Conservation (phyloP, 2,888 invertebrate species). For the Melolontha melolontha region DNA sequence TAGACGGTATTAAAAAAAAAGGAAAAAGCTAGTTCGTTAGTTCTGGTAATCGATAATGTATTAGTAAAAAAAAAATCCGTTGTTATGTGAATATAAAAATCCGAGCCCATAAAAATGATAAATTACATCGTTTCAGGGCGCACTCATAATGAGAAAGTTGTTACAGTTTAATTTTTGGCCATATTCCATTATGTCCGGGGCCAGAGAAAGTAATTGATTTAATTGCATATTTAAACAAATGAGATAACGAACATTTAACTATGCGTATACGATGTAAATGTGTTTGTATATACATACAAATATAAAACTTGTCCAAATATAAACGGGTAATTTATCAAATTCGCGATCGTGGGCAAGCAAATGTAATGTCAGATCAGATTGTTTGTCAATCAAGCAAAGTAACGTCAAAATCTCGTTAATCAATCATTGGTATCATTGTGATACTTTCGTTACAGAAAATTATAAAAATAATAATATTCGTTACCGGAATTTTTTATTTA, state of each 20-base stretch:
- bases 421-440: too few species aligned
- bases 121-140: slow-evolving; percentile 20
- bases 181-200: slow-evolving; percentile 30
- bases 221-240: slow-evolving; percentile 35
- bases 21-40: slow-evolving; percentile 13
- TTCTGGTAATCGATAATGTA: slow-evolving; percentile 7
- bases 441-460: too few species aligned
- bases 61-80: slow-evolving; percentile 13
- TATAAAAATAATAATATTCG: too few species aligned
- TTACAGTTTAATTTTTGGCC: slow-evolving; percentile 36
- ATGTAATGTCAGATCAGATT: too few species aligned
- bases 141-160: slow-evolving; percentile 33
- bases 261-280: background rate
- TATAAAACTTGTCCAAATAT: too few species aligned
- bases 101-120: slow-evolving; percentile 28
- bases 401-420: too few species aligned
- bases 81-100: slow-evolving; percentile 10
- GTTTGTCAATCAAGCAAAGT: too few species aligned
- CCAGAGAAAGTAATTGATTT: slow-evolving; percentile 38
- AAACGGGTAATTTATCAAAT: too few species aligned
- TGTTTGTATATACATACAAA: too few species aligned
- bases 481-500: too few species aligned
- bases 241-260: slow-evolving; percentile 14
- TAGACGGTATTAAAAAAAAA: background rate
- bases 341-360: too few species aligned